Conservation (phyloP, 2,888 invertebrate genomes). For the Sarcophaga rosellei region DNA sequence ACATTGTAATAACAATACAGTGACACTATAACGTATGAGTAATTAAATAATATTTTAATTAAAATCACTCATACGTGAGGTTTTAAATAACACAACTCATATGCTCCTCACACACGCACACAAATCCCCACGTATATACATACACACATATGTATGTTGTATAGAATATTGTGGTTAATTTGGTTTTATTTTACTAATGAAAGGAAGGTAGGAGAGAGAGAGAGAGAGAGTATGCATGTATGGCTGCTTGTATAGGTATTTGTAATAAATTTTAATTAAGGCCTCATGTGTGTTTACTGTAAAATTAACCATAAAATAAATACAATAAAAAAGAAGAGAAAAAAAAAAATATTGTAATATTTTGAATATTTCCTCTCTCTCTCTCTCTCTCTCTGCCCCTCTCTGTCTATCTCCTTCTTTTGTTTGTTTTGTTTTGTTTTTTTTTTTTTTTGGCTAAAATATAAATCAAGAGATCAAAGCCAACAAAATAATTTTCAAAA, state of each 20-base stretch:
- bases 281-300: constrained; percentile 55
- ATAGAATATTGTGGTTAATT: constrained; percentile 44
- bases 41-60: constrained; percentile 51
- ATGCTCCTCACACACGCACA: neutral
- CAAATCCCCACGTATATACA: no score
- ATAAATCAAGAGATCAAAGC: constrained; percentile 27
- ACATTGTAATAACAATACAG: neutral
- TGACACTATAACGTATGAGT: constrained; percentile 14
- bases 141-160: neutral
- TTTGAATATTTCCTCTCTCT: neutral
- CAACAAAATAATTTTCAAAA: neutral
- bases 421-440: no score
- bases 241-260: neutral
- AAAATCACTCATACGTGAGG: constrained; percentile 57
- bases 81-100: constrained; percentile 20
- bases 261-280: constrained; percentile 58
- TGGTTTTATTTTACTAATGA: constrained; percentile 30
- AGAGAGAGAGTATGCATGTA: neutral
- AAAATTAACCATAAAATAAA: constrained; percentile 53
- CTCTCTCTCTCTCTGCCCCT: no score
- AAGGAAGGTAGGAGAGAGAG: neutral
- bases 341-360: neutral
- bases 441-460: neutral
- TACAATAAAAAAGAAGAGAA: neutral
- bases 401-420: no score